phyloP scores from a whole-genome alignment of 23 tunicate genomes.

The Halocynthia roretzi region DNA sequence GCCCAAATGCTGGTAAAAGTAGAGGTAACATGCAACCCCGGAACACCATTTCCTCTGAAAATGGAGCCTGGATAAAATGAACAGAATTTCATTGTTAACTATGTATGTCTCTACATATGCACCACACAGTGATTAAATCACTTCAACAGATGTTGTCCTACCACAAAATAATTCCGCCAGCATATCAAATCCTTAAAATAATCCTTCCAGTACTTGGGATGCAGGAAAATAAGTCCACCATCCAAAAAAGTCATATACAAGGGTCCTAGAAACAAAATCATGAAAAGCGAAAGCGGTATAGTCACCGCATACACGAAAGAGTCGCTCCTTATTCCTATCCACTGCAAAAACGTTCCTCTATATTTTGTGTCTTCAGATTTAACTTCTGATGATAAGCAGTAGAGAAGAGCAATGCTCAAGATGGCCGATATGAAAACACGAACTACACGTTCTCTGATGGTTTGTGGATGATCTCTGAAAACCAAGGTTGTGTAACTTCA shows the following conservation, averaged over 20 bases:
- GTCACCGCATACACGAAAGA: slow-evolving; percentile 34
- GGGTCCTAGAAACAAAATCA: slow-evolving; percentile 69
- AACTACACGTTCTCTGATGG: slow-evolving; percentile 60
- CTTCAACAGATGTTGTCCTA: slow-evolving; percentile 17
- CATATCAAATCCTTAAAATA: slow-evolving; percentile 35
- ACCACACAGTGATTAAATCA: not conserved
- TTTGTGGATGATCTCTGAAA: slow-evolving; percentile 74
- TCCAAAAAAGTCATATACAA: slow-evolving; percentile 53
- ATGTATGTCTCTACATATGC: not conserved
- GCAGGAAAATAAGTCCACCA: slow-evolving; percentile 32
- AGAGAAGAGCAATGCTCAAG: slow-evolving; percentile 23
- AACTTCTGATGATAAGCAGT: slow-evolving; percentile 14
- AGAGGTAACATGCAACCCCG: slow-evolving; percentile 87
- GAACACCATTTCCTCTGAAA: slow-evolving; percentile 87
- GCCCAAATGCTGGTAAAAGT: slow-evolving; percentile 65
- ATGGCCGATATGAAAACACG: slow-evolving; percentile 53
- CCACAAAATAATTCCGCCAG: slow-evolving; percentile 89
- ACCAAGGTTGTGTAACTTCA: not conserved
- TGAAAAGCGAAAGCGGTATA: slow-evolving; percentile 40
- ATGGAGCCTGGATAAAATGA: slow-evolving; percentile 54
- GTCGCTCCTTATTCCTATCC: slow-evolving; percentile 62
- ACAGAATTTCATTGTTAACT: not conserved
- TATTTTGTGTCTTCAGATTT: not conserved
- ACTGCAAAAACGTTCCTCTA: slow-evolving; percentile 26
- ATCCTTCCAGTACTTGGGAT: slow-evolving; percentile 1